Evolutionary conservation across 2,797 vertebrate genomes (phyloP).

Genomic region (Pipistrellus pygmaeus): DNA sequence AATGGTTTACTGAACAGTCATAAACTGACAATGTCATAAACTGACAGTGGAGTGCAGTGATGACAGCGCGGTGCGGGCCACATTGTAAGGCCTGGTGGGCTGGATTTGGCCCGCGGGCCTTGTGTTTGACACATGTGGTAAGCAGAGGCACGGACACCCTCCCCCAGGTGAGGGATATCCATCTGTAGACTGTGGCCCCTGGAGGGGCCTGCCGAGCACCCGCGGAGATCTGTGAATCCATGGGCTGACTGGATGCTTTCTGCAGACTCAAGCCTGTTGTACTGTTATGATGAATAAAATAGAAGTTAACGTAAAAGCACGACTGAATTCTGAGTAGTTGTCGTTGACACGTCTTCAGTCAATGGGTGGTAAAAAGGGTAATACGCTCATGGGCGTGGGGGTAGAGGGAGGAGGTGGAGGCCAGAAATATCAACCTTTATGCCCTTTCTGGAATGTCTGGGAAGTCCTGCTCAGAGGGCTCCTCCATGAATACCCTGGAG

Average conservation of each 20-base stretch:
- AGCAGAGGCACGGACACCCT: neutral
- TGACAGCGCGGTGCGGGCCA: too few relatives aligned
- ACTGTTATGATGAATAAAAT: neutral
- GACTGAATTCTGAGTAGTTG: neutral
- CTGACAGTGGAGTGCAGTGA: too few relatives aligned
- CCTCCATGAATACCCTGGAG: neutral
- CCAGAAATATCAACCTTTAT: neutral
- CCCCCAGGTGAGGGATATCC: neutral
- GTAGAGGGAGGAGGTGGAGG: neutral
- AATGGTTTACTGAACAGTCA: too few relatives aligned
- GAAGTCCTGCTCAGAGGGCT: neutral
- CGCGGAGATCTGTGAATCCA: neutral
- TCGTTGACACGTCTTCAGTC: neutral
- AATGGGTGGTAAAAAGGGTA: neutral
- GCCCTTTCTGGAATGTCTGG: neutral
- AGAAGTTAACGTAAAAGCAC: constrained; percentile 11
- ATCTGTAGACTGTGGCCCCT: neutral
- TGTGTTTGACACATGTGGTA: too few relatives aligned
- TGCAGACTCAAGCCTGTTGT: neutral
- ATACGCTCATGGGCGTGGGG: neutral
- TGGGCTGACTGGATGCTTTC: neutral
- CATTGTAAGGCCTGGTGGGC: too few relatives aligned
- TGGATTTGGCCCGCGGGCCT: too few relatives aligned
- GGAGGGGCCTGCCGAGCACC: neutral
- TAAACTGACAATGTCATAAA: too few relatives aligned